phyloP scores from a whole-genome alignment of 2,113 vertebrate genomes.

The Archocentrus centrarchus region DNA sequence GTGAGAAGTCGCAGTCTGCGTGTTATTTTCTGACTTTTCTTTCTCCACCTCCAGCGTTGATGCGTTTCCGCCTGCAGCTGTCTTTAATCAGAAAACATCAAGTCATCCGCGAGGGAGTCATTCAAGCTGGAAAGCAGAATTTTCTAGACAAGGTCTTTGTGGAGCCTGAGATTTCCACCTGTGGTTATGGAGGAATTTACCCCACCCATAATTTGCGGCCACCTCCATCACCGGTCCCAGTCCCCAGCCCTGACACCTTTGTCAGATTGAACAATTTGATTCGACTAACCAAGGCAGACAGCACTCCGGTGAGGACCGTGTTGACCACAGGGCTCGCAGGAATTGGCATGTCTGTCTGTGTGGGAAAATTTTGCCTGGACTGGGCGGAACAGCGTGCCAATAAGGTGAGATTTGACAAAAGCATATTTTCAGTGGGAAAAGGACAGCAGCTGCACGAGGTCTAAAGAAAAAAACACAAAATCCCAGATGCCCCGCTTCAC shows the following conservation, averaged over 20 bases:
- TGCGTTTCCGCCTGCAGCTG: conserved; percentile 56
- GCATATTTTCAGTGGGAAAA: neutral
- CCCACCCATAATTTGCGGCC: conserved; percentile 47
- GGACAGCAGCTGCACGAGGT: neutral
- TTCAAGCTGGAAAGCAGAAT: conserved; percentile 61
- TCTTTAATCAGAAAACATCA: conserved; percentile 42
- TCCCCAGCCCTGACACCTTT: conserved; percentile 21
- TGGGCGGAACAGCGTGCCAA: conserved; percentile 69
- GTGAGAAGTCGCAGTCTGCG: neutral
- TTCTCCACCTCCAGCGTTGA: conserved; percentile 41
- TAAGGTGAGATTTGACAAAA: conserved; percentile 44
- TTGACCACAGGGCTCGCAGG: conserved; percentile 76
- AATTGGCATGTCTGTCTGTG: conserved; percentile 68
- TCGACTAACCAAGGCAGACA: conserved; percentile 7
- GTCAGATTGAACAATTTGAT: conserved; percentile 68
- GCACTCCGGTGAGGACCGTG: conserved; percentile 51
- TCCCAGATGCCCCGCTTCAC: neutral
- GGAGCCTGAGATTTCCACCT: conserved; percentile 59
- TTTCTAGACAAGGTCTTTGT: conserved; percentile 65
- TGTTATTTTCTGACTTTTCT: neutral
- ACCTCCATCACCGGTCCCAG: neutral
- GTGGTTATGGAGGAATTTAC: conserved; percentile 58
- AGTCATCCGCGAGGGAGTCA: conserved; percentile 70
- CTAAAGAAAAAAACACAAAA: neutral
- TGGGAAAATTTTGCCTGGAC: conserved; percentile 71